phyloP scores from a whole-genome alignment of 2,113 vertebrate species.

The Otus sunia region DNA sequence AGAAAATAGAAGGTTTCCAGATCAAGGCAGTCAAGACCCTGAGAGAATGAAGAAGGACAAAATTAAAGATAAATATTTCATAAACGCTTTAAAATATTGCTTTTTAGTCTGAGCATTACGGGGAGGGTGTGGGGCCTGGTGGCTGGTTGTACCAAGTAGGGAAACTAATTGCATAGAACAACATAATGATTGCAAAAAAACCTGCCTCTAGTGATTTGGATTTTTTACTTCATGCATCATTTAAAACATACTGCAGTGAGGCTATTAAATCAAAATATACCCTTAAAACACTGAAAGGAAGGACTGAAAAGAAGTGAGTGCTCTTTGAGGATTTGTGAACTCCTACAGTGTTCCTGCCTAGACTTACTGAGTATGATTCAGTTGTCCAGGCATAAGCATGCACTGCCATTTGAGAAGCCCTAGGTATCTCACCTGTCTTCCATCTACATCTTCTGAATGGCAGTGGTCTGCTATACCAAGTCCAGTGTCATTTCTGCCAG shows the following conservation, averaged over 20 bases:
- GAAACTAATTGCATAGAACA: neutral
- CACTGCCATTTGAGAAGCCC: neutral
- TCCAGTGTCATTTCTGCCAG: neutral
- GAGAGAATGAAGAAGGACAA: neutral
- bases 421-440: neutral
- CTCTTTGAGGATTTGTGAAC: neutral
- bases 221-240: neutral
- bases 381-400: neutral
- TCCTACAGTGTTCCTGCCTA: neutral
- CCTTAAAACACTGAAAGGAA: neutral
- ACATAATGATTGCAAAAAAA: neutral
- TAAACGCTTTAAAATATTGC: neutral
- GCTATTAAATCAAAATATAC: neutral
- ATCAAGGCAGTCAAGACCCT: neutral
- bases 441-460: neutral
- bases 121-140: accelerated
- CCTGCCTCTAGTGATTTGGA: neutral
- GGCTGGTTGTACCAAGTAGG: neutral
- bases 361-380: neutral
- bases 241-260: neutral
- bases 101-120: neutral
- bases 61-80: neutral
- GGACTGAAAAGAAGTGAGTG: neutral
- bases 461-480: neutral
- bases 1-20: neutral